These are phyloP conservation scores for Magallana ariakensis DNA, from an alignment of 1,140 invertebrate species.

Conservation along the genomic window DNA sequence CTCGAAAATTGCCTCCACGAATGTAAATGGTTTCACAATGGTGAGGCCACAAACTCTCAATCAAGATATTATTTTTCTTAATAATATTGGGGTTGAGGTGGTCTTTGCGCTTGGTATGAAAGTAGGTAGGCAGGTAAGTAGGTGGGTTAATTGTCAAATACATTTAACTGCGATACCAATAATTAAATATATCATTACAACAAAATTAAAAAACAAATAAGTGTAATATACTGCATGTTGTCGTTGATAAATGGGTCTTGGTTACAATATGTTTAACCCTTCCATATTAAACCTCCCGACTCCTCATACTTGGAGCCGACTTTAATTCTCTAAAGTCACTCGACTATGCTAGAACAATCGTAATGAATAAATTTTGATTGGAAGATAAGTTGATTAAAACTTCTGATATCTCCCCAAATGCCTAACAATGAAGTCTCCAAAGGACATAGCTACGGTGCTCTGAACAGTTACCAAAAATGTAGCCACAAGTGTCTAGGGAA, in stretches of 20 bases:
- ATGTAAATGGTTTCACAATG: too few relatives aligned
- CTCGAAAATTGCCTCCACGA: too few relatives aligned
- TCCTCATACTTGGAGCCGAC: not conserved
- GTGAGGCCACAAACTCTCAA: too few relatives aligned
- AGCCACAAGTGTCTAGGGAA: not conserved
- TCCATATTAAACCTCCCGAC: not conserved
- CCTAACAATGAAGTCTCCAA: conserved; percentile 1
- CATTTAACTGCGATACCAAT: too few relatives aligned
- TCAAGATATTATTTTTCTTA: too few relatives aligned
- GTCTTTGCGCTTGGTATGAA: too few relatives aligned
- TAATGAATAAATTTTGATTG: conserved; percentile 29
- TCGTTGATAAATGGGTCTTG: not conserved
- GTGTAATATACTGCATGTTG: too few relatives aligned
- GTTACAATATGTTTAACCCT: not conserved
- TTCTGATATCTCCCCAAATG: not conserved
- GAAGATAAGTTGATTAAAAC: conserved; percentile 12
- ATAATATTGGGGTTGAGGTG: too few relatives aligned
- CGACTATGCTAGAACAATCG: conserved; percentile 17
- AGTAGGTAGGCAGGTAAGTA: too few relatives aligned
- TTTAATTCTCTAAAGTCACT: not conserved
- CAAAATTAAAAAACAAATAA: too few relatives aligned
- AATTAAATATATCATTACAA: too few relatives aligned
- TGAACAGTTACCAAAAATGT: conserved; percentile 9
- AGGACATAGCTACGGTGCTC: not conserved
- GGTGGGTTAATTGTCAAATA: too few relatives aligned